Conservation (phyloP, 2,888 invertebrate genomes). For the Shargacucullia verbasci region DNA sequence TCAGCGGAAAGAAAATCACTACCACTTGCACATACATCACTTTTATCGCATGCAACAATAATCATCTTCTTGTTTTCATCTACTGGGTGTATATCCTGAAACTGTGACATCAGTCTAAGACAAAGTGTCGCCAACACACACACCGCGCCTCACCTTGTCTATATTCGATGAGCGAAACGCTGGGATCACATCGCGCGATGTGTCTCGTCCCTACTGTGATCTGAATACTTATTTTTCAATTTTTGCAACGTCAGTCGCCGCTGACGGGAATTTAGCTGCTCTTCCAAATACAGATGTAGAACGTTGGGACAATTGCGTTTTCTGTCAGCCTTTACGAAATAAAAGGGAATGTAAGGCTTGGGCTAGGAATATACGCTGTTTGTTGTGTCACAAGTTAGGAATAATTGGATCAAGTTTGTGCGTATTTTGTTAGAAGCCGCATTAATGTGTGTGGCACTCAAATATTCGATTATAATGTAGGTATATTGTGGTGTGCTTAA, state of each 20-base stretch:
- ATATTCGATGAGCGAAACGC: slow-evolving; percentile 58
- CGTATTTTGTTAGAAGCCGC: slow-evolving; percentile 5
- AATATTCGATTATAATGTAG: background rate
- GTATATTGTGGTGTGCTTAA: too few relatives aligned
- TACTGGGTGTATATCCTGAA: background rate
- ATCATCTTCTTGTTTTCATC: too few relatives aligned
- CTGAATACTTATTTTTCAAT: slow-evolving; percentile 82
- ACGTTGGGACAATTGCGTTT: slow-evolving; percentile 52
- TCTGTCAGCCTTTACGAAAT: slow-evolving; percentile 46
- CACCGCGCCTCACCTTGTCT: slow-evolving; percentile 44
- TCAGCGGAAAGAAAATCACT: too few relatives aligned
- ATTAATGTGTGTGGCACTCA: slow-evolving; percentile 5
- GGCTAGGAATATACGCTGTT: slow-evolving; percentile 41
- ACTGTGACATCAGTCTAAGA: background rate
- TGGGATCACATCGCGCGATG: slow-evolving; percentile 60
- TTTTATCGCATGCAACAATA: too few relatives aligned
- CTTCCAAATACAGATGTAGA: slow-evolving; percentile 51
- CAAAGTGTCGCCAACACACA: slow-evolving; percentile 16
- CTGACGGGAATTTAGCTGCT: slow-evolving; percentile 64
- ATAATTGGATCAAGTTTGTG: slow-evolving; percentile 32
- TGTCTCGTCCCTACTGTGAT: slow-evolving; percentile 62
- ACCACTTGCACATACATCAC: too few relatives aligned
- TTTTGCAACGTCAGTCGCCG: slow-evolving; percentile 62
- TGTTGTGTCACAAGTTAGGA: slow-evolving; percentile 33
- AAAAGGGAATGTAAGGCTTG: slow-evolving; percentile 35